Base-by-base conservation (phyloP, 2,888 invertebrate genomes). In the Pseudanteris insignis region DNA sequence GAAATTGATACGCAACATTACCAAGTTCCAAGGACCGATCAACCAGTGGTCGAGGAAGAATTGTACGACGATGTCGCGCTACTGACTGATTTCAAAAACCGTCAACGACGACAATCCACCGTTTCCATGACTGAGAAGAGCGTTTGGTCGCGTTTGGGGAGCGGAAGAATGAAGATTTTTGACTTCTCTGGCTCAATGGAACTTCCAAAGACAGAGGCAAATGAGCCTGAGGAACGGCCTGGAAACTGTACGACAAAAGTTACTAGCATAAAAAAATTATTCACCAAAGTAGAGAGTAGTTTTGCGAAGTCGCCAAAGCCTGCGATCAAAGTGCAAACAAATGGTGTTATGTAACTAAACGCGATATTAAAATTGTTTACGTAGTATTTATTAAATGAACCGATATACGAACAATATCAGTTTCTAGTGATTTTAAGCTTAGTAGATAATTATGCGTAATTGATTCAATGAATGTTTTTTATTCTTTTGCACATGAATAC, bases 41-140 rank as follows among this genome's bases (percentile, higher is more conserved):
- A 36, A 3, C 18, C 26, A 2, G 26, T 26, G 10, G 11, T 53
- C 1, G 51, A 64, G 5, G 74, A 78, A 5, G 68, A 72, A 25
- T 36, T 76, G 2, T 79, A 79, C 53, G 78, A 79, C 62, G 79
- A 79, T 28, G 66, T 79, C 2, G 74, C 69, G 5, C 63, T 74
- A 5, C 63, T 74, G 1, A 68, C 64, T 0, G 71, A 76, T 5
- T 76, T 75, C 37, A 74, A 68, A 2, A 65, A 70, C 2, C 67
- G 68, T 26, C 26, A 26, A 26, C 68, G 69, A 2, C 68, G 73
- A 10, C 34, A 43, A 1, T 21, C 44, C 0, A 30, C 57, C 1
- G 32, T 41, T 1, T 10, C n/a, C 13, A 26, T 26, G 8, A 2
- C 7, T 2, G 26, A 26, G 8, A 26, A n/a, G 8, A 26, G 26